Percentiles rank a stretch among this genome's conserved stretches.
phyloP scores from a whole-genome alignment of 2,888 invertebrate species.

The Drosophila melanocephala region DNA sequence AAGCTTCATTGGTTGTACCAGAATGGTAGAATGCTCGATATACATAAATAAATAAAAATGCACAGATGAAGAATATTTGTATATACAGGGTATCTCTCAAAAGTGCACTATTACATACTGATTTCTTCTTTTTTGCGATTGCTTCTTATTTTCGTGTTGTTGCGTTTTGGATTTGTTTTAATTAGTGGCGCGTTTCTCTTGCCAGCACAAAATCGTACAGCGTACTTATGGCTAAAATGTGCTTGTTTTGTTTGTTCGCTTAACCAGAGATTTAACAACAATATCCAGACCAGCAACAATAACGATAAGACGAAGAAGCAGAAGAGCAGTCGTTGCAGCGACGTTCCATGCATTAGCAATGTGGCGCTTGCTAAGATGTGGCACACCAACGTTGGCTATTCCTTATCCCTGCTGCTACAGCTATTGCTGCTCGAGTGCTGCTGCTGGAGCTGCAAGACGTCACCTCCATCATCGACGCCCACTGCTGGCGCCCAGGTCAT shows the following conservation, averaged over 20 bases:
- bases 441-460: constrained; percentile 38
- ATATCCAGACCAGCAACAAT: constrained; percentile 10
- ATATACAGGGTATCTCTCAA: neutral
- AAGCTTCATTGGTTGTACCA: neutral
- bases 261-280: constrained; percentile 15
- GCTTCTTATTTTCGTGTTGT: constrained; percentile 40
- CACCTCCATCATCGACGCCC: constrained; percentile 47
- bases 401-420: constrained; percentile 47
- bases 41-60: neutral
- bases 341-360: constrained; percentile 63
- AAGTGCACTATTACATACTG: neutral
- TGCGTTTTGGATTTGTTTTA: constrained; percentile 70
- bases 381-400: constrained; percentile 59
- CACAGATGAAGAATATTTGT: neutral
- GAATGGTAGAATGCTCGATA: neutral
- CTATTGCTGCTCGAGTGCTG: constrained; percentile 44
- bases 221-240: constrained; percentile 38
- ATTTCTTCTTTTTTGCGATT: constrained; percentile 7
- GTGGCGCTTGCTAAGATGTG: constrained; percentile 74
- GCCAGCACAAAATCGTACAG: constrained; percentile 27
- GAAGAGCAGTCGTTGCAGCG: constrained; percentile 23
- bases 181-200: constrained; percentile 61
- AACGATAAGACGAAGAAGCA: constrained; percentile 12
- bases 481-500: constrained; percentile 50
- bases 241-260: constrained; percentile 20